A percentile compares a stretch with the other conserved stretches of the same genome.
phyloP scores from a whole-genome alignment of 2,888 invertebrate species.

The Xylophagus ater region DNA sequence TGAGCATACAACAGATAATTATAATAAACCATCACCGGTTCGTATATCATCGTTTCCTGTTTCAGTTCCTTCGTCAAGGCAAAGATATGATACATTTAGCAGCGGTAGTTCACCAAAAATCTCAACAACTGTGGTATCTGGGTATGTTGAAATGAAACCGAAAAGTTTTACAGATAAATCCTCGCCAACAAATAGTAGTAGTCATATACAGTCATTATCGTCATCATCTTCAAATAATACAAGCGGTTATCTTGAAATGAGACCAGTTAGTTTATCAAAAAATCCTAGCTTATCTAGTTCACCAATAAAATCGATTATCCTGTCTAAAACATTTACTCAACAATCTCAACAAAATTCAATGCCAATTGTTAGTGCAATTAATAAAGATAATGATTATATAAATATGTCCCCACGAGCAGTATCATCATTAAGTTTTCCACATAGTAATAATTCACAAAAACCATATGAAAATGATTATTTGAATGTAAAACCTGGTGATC shows the following conservation, averaged over 20 bases:
- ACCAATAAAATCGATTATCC: constrained; percentile 19
- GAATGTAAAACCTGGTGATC: no score
- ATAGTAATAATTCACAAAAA: no score
- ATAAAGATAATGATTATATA: constrained; percentile 14
- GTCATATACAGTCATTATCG: no score
- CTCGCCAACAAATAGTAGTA: constrained; percentile 7
- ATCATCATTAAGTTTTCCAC: no score
- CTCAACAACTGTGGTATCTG: constrained; percentile 23
- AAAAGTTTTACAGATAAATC: constrained; percentile 25
- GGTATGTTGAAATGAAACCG: constrained; percentile 53
- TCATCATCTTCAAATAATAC: constrained; percentile 13
- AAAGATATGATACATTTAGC: not conserved
- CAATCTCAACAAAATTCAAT: not conserved
- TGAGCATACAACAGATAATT: constrained; percentile 11
- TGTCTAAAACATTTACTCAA: constrained; percentile 5
- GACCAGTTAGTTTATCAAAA: constrained; percentile 28
- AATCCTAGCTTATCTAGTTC: constrained; percentile 21
- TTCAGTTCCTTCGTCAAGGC: constrained; percentile 16
- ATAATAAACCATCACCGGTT: constrained; percentile 11
- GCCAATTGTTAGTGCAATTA: not conserved
- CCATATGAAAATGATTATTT: no score
- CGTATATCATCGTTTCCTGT: constrained; percentile 16
- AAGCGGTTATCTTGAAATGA: constrained; percentile 40
- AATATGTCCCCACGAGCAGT: constrained; percentile 20
- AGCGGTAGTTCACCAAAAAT: constrained; percentile 8